phyloP scores from a whole-genome alignment of 2,797 vertebrate species.

The Pelodytes ibericus region DNA sequence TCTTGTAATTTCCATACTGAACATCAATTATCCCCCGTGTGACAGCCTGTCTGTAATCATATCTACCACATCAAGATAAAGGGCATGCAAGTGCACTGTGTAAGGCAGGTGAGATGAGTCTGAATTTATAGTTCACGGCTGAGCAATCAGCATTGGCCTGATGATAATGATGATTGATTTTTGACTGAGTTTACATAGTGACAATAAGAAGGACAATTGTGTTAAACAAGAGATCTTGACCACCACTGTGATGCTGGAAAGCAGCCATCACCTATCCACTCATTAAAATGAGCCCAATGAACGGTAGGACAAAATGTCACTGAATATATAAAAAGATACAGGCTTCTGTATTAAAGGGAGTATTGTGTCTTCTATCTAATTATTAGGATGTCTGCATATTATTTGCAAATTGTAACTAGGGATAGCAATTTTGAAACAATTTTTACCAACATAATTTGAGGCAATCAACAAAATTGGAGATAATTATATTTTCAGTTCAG shows the following conservation, averaged over 20 bases:
- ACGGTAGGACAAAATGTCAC: background rate
- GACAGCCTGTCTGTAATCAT: conserved; percentile 50
- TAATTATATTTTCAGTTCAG: no score
- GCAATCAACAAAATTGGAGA: no score
- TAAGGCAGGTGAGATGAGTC: conserved; percentile 31
- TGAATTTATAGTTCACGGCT: conserved; percentile 45
- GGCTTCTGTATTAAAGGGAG: background rate
- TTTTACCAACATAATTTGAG: no score
- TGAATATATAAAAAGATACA: conserved; percentile 3
- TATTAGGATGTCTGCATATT: no score
- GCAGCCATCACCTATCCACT: background rate
- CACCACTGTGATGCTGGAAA: conserved; percentile 11
- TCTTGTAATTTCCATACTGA: conserved; percentile 41
- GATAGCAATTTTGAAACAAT: no score
- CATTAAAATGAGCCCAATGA: background rate
- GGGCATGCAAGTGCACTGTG: conserved; percentile 31
- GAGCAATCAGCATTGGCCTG: conserved; percentile 44
- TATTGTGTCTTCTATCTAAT: background rate
- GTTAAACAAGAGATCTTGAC: conserved; percentile 42
- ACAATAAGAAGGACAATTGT: conserved; percentile 34
- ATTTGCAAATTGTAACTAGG: no score
- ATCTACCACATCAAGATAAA: conserved; percentile 45
- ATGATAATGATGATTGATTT: conserved; percentile 48
- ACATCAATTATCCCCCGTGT: conserved; percentile 44
- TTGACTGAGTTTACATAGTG: conserved; percentile 37